Evolutionary conservation across 1,140 invertebrate genomes (phyloP), one percentile per base, ranked within the genome.

Genomic region (Caenorhabditis brenneri): DNA sequence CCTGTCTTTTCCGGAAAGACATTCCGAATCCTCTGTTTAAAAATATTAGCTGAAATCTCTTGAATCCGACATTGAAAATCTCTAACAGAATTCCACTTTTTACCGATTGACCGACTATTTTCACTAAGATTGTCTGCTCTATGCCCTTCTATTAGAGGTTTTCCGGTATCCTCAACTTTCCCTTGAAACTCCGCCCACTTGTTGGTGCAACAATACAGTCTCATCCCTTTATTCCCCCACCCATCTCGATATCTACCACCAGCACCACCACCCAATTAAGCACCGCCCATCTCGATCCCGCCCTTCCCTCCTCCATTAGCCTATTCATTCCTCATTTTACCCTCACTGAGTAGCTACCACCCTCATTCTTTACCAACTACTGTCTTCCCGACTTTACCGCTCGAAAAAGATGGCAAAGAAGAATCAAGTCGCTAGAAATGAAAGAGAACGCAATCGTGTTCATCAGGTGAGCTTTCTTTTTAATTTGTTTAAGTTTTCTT

Each of bases 381-480:
- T n/a, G n/a, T 31, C 36, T n/a, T 74, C 65, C n/a, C n/a, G 42
- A 19, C 22, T 42, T 24, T 74, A 42, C n/a, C 65, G 65, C 65
- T 24, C 29, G 4, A 12, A 42, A 74, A 74, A 24, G 22, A 74
- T 74, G 65, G 65, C 36, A 0, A 74, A 74, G 36, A 74, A 74
- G 4, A 74, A 74, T 42, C 65, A 74, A 42, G 55, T 49, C 19
- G 65, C 65, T 29, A 74, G 84, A 42, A 85, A 85, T 29, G 79
- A 85, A 49, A 65, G 84, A 49, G 84, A 85, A 48, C 79, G 84
- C 10, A 85, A 85, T 3, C 79, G 84, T 19, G 84, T 85, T 24
- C 79, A 85, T 69, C 55, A 69, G 81, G 81, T 74, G 29, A 46
- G 55, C 29, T 4, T 0, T 33, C 31, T 65, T 65, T 42, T 15